A percentile compares a stretch with the other conserved stretches of the same genome.
Evolutionary conservation across 2,113 vertebrate genomes (phyloP).

Genomic region (Petaurus breviceps): DNA sequence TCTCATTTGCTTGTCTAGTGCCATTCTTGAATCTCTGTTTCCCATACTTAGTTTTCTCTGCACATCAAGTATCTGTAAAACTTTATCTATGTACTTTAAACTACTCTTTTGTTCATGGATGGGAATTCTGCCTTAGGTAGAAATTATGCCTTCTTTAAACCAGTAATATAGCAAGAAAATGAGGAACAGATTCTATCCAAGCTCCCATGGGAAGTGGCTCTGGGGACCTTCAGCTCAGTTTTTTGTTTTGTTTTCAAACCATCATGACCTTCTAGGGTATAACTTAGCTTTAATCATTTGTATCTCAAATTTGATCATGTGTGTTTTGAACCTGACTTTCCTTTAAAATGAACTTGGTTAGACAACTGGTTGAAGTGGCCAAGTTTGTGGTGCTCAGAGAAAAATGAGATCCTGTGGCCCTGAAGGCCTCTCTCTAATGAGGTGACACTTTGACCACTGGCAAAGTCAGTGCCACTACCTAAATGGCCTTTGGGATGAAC

Average conservation of each 20-base stretch:
- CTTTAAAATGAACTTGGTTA: background rate
- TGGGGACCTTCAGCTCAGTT: constrained; percentile 29
- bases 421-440: background rate
- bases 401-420: background rate
- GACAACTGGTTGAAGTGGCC: background rate
- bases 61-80: constrained; percentile 55
- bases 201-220: background rate
- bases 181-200: constrained; percentile 24
- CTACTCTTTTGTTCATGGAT: constrained; percentile 50
- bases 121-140: constrained; percentile 24
- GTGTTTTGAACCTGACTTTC: background rate
- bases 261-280: constrained; percentile 4
- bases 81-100: constrained; percentile 57
- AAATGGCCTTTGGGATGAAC: background rate
- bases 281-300: constrained; percentile 15
- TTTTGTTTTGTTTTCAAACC: constrained; percentile 1
- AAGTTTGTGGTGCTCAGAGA: background rate
- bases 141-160: constrained; percentile 67
- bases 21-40: constrained; percentile 19
- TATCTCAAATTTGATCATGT: background rate
- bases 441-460: background rate
- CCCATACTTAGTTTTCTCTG: constrained; percentile 29
- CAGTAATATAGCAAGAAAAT: constrained; percentile 29
- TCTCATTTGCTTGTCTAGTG: background rate
- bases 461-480: background rate